A percentile compares a stretch with the other conserved stretches of the same genome.
phyloP scores from a whole-genome alignment of 2,888 invertebrate genomes.

The Lamellibrachia satsuma region DNA sequence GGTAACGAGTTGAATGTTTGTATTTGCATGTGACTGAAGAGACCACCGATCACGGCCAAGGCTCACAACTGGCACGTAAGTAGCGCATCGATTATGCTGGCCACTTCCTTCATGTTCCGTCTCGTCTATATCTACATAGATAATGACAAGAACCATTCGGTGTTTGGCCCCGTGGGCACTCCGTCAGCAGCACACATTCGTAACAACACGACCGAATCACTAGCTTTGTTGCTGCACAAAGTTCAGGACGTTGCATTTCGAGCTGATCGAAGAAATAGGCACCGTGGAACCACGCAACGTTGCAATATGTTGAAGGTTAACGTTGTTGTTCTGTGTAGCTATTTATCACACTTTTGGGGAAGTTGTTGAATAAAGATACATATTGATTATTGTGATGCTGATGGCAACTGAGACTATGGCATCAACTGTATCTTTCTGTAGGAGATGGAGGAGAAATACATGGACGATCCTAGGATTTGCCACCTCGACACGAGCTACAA shows the following conservation, averaged over 20 bases:
- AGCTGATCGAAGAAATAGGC: too few species aligned
- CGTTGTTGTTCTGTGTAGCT: too few species aligned
- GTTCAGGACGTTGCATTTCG: too few species aligned
- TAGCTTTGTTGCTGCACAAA: too few species aligned
- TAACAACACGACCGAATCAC: not conserved
- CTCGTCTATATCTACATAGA: not conserved
- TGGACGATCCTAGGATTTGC: not conserved
- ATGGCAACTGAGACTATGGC: not conserved
- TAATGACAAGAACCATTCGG: not conserved
- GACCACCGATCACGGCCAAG: not conserved
- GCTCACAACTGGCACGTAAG: not conserved
- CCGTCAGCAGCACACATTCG: not conserved
- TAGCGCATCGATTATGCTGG: not conserved
- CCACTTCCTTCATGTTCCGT: too few species aligned
- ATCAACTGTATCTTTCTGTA: not conserved
- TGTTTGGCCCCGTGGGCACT: not conserved
- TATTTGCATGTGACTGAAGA: constrained; percentile 1
- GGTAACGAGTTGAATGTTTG: not conserved
- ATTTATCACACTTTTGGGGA: too few species aligned
- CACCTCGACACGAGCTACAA: not conserved
- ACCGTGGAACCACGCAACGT: too few species aligned
- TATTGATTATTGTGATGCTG: not conserved
- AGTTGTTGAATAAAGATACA: too few species aligned
- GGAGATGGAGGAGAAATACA: not conserved
- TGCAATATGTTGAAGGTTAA: too few species aligned